phyloP scores from a whole-genome alignment of 2,888 invertebrate genomes.

The Polietes domitor region DNA sequence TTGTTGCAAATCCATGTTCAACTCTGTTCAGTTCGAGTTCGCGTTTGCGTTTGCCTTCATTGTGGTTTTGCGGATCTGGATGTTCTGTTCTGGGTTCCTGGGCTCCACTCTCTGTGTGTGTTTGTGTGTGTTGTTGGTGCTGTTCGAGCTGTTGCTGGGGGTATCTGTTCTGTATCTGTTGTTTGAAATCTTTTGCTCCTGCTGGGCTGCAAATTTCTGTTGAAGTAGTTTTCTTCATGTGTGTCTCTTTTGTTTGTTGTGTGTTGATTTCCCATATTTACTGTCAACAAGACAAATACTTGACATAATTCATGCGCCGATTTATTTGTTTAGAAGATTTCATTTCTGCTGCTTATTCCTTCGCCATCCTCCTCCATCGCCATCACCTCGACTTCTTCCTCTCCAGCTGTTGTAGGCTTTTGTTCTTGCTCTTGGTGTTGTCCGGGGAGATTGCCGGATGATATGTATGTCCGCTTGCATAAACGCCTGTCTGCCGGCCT shows the following conservation, averaged over 20 bases:
- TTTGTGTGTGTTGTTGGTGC: neutral
- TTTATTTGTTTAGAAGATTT: conserved; percentile 70
- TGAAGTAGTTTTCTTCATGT: conserved; percentile 68
- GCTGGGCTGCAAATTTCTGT: conserved; percentile 73
- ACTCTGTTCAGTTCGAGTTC: neutral
- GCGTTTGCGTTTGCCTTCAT: neutral
- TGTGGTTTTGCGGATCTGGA: neutral
- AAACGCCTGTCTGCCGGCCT: neutral
- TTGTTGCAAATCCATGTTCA: conserved; percentile 22
- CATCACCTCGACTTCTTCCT: neutral
- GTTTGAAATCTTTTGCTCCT: conserved; percentile 78
- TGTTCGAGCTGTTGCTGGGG: conserved; percentile 23
- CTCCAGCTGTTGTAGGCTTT: neutral
- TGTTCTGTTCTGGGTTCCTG: conserved; percentile 13
- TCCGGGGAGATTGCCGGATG: neutral
- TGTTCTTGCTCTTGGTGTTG: neutral
- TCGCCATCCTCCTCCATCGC: conserved; percentile 44
- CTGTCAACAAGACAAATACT: conserved; percentile 81
- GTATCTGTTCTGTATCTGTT: conserved; percentile 76
- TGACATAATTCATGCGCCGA: conserved; percentile 80
- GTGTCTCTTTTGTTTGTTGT: conserved; percentile 71
- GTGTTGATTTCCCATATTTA: conserved; percentile 80
- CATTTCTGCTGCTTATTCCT: conserved; percentile 53
- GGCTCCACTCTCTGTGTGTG: neutral
- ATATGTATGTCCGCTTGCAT: conserved; percentile 27